Evolutionary conservation across 2,888 invertebrate species (phyloP).

Genomic region (Tachystola acroxantha): DNA sequence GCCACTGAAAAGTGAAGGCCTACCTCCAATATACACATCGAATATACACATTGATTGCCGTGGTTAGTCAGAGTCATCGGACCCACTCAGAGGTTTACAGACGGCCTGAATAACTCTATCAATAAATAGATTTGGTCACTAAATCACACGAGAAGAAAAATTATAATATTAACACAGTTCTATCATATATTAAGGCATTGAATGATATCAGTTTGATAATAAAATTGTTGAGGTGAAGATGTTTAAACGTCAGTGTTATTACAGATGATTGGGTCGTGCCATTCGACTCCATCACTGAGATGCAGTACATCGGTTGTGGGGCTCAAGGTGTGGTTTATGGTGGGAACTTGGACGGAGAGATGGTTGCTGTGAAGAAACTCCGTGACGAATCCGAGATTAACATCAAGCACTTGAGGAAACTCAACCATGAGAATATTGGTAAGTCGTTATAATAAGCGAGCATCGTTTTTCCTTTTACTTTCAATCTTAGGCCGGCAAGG

Average conservation of each 20-base stretch:
- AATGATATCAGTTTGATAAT: too few species aligned
- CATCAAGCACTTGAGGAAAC: constrained; percentile 92
- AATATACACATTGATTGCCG: too few species aligned
- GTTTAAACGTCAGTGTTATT: constrained; percentile 22
- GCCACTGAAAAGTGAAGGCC: too few species aligned
- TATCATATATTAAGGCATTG: not conserved
- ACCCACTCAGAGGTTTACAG: too few species aligned
- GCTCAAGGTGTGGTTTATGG: constrained; percentile 97
- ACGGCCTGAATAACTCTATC: too few species aligned
- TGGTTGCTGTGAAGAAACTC: constrained; percentile 98
- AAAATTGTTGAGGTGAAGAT: too few species aligned
- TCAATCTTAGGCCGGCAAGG: too few species aligned
- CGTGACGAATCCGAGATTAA: constrained; percentile 95
- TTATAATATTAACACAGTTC: not conserved
- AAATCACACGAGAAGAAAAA: not conserved
- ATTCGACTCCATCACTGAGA: constrained; percentile 91
- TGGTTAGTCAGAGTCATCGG: too few species aligned
- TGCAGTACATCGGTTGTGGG: constrained; percentile 95
- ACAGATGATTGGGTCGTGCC: constrained; percentile 96
- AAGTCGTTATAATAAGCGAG: constrained; percentile 13
- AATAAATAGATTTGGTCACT: too few species aligned
- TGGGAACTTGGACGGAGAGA: constrained; percentile 88
- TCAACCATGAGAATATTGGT: constrained; percentile 95
- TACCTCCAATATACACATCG: too few species aligned
- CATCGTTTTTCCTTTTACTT: too few species aligned